These are phyloP conservation scores for Corythornis vintsioides DNA, from an alignment of 2,113 vertebrate genomes.

Conservation along the genomic window DNA sequence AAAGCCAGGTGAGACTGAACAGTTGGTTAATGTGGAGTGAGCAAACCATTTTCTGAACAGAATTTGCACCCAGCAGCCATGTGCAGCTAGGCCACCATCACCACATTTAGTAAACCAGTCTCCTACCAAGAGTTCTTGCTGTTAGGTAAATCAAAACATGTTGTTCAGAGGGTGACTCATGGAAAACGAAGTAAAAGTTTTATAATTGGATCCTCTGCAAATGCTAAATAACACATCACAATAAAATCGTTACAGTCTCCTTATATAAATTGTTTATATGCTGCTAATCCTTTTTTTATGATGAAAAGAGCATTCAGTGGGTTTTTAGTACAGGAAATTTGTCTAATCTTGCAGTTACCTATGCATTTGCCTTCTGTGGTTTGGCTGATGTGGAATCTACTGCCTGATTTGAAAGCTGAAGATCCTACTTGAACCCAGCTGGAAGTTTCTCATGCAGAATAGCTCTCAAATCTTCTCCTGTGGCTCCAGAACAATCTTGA, in stretches of 20 bases:
- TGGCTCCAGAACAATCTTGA: not conserved
- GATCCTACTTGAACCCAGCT: not conserved
- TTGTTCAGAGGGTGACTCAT: not conserved
- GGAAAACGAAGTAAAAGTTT: slow-evolving; percentile 11
- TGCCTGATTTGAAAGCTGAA: not conserved
- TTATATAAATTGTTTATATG: slow-evolving; percentile 12
- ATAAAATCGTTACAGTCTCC: not conserved
- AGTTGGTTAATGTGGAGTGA: slow-evolving; percentile 4
- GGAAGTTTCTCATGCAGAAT: not conserved
- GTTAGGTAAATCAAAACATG: slow-evolving; percentile 28
- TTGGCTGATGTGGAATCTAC: not conserved
- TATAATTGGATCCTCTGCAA: not conserved
- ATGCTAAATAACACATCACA: not conserved
- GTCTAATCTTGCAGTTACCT: not conserved
- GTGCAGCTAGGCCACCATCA: slow-evolving; percentile 19
- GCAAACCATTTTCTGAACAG: not conserved
- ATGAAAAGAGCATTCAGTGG: not conserved
- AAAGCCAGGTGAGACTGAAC: slow-evolving; percentile 1
- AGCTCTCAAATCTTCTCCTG: not conserved
- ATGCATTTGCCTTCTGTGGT: not conserved
- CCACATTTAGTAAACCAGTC: slow-evolving; percentile 2
- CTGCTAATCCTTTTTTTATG: not conserved
- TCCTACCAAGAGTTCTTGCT: slow-evolving; percentile 4
- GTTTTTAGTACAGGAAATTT: not conserved
- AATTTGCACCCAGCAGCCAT: not conserved